Evolutionary conservation across 2,888 invertebrate genomes (phyloP).

Genomic region (Penaeus monodon): DNA sequence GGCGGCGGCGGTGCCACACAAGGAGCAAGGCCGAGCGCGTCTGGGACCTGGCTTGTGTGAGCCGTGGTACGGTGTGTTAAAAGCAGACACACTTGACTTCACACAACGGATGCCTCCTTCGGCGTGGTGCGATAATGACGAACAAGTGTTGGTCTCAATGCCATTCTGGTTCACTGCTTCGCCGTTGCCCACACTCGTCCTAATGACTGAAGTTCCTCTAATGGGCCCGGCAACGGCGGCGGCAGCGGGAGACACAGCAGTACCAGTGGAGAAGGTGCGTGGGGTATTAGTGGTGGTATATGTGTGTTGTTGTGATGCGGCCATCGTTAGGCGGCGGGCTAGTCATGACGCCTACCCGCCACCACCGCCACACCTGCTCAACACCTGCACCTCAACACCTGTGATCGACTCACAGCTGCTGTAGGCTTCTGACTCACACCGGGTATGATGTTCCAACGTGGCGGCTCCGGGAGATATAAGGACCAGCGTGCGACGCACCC

Average conservation of each 20-base stretch:
- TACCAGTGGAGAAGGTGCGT: not conserved
- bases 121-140: not conserved
- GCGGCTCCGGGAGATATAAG: conserved; percentile 40
- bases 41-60: conserved; percentile 31
- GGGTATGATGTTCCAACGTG: conserved; percentile 30
- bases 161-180: too few species aligned
- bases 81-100: not conserved
- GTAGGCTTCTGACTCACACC: conserved; percentile 18
- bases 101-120: conserved; percentile 1
- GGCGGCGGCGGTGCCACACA: conserved; percentile 44
- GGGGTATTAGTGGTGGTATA: conserved; percentile 30
- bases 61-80: not conserved
- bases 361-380: conserved; percentile 27
- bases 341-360: conserved; percentile 45
- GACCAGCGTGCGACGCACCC: not conserved
- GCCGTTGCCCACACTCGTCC: conserved; percentile 1
- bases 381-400: conserved; percentile 32
- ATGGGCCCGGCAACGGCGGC: not conserved
- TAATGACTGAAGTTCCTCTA: not conserved
- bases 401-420: not conserved
- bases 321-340: conserved; percentile 39
- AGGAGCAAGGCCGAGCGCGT: conserved; percentile 45
- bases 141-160: too few species aligned
- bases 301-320: conserved; percentile 47
- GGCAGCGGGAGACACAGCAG: conserved; percentile 3